Evolutionary conservation across 2,797 vertebrate genomes (phyloP).

Genomic region (Scarus forsteni): DNA sequence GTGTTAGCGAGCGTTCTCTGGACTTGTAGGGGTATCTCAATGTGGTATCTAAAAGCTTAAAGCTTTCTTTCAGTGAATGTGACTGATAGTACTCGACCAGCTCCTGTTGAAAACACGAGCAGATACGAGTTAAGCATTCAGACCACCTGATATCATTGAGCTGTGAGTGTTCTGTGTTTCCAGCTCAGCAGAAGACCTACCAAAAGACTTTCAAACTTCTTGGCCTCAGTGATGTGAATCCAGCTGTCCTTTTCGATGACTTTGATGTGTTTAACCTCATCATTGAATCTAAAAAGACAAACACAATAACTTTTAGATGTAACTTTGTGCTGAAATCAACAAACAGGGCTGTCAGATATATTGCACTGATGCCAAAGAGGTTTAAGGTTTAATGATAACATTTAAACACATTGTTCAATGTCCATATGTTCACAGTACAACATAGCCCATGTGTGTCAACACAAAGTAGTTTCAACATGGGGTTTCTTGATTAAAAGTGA

Average conservation of each 20-base stretch:
- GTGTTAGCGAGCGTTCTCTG: conserved; percentile 87
- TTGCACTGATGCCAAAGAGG: too few relatives aligned
- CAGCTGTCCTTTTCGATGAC: conserved; percentile 97
- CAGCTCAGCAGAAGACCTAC: conserved; percentile 71
- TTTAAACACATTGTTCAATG: too few relatives aligned
- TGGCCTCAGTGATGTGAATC: conserved; percentile 98
- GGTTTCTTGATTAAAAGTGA: too few relatives aligned
- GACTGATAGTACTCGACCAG: conserved; percentile 97
- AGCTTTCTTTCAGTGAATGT: conserved; percentile 98
- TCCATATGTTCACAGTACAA: too few relatives aligned
- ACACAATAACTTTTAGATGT: neutral
- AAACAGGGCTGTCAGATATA: too few relatives aligned
- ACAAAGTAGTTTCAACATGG: too few relatives aligned
- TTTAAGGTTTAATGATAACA: too few relatives aligned
- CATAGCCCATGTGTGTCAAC: too few relatives aligned
- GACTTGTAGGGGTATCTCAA: conserved; percentile 95
- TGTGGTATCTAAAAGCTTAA: conserved; percentile 96
- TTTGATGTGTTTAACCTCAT: conserved; percentile 99
- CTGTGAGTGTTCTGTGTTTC: neutral
- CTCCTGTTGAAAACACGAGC: conserved; percentile 79
- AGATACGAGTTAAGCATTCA: neutral
- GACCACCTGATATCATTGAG: neutral
- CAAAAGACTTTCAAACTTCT: conserved; percentile 97
- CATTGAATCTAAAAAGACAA: conserved; percentile 89
- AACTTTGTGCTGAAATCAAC: too few relatives aligned